A percentile compares a stretch with the other conserved stretches of the same genome.
These are phyloP conservation scores for Hymenopus coronatus DNA, from an alignment of 2,888 invertebrate genomes.

Conservation along the genomic window DNA sequence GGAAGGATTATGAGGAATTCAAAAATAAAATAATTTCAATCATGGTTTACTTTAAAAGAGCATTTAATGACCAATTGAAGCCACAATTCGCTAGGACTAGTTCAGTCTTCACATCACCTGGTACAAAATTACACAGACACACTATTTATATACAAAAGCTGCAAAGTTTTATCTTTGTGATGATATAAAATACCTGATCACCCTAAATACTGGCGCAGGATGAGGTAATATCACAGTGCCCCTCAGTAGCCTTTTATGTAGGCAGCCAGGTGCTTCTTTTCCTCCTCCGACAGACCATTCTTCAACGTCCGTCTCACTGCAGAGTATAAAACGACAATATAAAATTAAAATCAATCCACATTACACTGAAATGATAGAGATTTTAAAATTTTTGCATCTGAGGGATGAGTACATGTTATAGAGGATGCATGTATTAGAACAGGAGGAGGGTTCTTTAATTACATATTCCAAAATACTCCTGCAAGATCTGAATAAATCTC, in stretches of 20 bases:
- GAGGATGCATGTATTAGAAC: no score
- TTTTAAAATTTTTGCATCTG: background rate
- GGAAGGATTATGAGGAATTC: no score
- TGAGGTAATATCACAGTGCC: background rate
- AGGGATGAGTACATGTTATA: background rate
- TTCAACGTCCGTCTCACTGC: conserved; percentile 78
- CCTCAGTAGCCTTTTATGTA: conserved; percentile 68
- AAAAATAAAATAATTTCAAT: background rate
- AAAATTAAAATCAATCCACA: background rate
- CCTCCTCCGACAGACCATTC: conserved; percentile 77
- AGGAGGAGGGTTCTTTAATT: no score
- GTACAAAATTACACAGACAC: background rate
- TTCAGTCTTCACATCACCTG: background rate
- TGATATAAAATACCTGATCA: conserved; percentile 3
- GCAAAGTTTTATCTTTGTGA: background rate
- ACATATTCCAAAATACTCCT: no score
- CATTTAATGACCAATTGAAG: background rate
- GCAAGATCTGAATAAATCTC: no score
- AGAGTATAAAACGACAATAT: conserved; percentile 40
- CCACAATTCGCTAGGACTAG: background rate
- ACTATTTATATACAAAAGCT: background rate
- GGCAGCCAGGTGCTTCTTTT: conserved; percentile 72
- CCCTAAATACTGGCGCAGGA: conserved; percentile 14
- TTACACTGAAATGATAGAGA: background rate
- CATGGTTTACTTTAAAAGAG: background rate